Evolutionary conservation across 2,888 invertebrate species (phyloP).

Genomic region (Philhelius pedissequus): DNA sequence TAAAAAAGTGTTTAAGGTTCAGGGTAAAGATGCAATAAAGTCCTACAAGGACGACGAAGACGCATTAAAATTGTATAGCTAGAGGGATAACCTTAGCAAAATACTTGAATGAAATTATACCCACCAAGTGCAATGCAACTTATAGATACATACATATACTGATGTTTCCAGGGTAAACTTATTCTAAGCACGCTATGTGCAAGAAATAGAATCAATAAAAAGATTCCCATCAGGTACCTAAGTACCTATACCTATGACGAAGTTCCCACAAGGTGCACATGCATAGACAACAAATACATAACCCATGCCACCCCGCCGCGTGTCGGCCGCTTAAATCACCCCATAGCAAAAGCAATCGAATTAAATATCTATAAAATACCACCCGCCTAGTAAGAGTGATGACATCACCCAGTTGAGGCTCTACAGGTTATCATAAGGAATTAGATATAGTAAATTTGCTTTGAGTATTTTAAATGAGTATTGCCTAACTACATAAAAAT

Average conservation of each 20-base stretch:
- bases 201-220: slow-evolving; percentile 28
- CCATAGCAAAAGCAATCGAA: slow-evolving; percentile 14
- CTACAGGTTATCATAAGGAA: slow-evolving; percentile 14
- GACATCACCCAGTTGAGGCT: not conserved
- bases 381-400: not conserved
- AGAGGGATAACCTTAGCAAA: not conserved
- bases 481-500: not conserved
- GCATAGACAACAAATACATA: not conserved
- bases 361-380: slow-evolving; percentile 28
- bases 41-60: slow-evolving; percentile 8
- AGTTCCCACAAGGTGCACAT: not conserved
- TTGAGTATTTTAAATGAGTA: slow-evolving; percentile 18
- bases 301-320: not conserved
- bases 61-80: slow-evolving; percentile 9
- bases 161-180: not conserved
- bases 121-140: not conserved
- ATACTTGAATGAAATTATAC: slow-evolving; percentile 27
- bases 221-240: slow-evolving; percentile 6
- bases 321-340: not conserved
- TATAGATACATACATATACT: not conserved
- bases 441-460: not conserved
- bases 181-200: slow-evolving; percentile 25
- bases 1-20: slow-evolving; percentile 10
- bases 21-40: slow-evolving; percentile 17
- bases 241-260: not conserved